phyloP scores from a whole-genome alignment of 2,797 vertebrate genomes.

The Phrynocephalus vlangalii region DNA sequence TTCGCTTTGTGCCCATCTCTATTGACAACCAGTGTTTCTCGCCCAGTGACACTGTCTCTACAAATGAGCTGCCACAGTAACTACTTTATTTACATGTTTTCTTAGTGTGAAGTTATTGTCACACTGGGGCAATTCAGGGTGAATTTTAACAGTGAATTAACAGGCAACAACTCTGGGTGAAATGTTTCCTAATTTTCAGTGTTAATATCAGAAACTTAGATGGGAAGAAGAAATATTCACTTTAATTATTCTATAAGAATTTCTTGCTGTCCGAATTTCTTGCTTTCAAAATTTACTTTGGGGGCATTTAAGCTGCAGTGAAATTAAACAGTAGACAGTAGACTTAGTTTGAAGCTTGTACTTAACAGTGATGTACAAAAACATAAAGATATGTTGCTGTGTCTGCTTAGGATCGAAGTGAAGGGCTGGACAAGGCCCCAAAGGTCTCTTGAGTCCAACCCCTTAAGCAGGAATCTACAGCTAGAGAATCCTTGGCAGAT shows the following conservation, averaged over 20 bases:
- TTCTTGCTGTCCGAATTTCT: conserved; percentile 30
- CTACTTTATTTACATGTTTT: conserved; percentile 24
- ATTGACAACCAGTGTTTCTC: conserved; percentile 45
- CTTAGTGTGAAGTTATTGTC: conserved; percentile 48
- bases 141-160: conserved; percentile 56
- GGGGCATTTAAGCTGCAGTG: conserved; percentile 39
- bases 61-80: conserved; percentile 49
- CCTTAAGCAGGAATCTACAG: no score
- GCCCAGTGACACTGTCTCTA: conserved; percentile 31
- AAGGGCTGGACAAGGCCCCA: no score
- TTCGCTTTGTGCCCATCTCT: no score
- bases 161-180: conserved; percentile 48
- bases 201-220: not conserved
- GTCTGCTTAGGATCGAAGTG: conserved; percentile 37
- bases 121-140: conserved; percentile 46
- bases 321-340: conserved; percentile 42
- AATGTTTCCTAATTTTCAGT: conserved; percentile 38
- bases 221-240: not conserved
- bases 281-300: conserved; percentile 37
- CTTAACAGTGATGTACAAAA: conserved; percentile 23
- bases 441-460: no score
- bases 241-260: conserved; percentile 33
- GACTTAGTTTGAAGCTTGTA: conserved; percentile 8
- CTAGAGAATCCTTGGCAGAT: no score
- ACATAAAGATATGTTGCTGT: conserved; percentile 48